Evolutionary conservation across 2,888 invertebrate genomes (phyloP), one percentile per base, ranked within the genome.

Genomic region (Mayetiola destructor): DNA sequence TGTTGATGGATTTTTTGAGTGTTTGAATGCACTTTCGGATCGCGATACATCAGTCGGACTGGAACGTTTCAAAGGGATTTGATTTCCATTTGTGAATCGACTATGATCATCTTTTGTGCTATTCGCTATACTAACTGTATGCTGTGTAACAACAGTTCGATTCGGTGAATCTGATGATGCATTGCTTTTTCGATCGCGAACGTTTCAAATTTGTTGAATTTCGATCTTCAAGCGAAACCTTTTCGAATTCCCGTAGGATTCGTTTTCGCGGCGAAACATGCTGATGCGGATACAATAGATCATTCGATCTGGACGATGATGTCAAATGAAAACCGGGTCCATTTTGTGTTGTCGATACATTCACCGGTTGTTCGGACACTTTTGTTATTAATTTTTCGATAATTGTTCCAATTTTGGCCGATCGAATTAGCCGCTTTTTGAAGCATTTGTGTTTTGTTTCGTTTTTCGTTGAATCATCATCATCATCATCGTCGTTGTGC

Each of bases 191-290:
- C 37, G 80, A 77, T 39, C 80, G 75, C 61, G 71, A 70, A 60
- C 82, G 75, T 67, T 83, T 83, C 56, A 56, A 54, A 56, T 72
- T 76, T 40, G 80, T 79, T 36, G 80, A 79, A 63, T 78, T 78
- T 64, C 48, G 48, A 27, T 85, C 85, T 67, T 82, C 82, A 60
- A 82, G 73, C 61, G 80, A 83, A 8, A 85, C 85, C 65, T 83
- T 78, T 68, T 89, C 89, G 67, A 89, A 77, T 69, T 89, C 88
- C 57, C 88, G 79, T 60, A 89, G 74, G 71, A 88, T 84, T 63
- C 89, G 79, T 68, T 89, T 89, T 39, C 89, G 77, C 55, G 89
- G 89, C 59, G 88, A 88, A 29, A 88, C 86, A 64, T 72, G 71
- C 59, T 72, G 72, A 60, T 71, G 70, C 61, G 70, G 69, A 60